Evolutionary conservation across 1,140 invertebrate genomes (phyloP).

Genomic region (Aphaenogaster ashmeadi): DNA sequence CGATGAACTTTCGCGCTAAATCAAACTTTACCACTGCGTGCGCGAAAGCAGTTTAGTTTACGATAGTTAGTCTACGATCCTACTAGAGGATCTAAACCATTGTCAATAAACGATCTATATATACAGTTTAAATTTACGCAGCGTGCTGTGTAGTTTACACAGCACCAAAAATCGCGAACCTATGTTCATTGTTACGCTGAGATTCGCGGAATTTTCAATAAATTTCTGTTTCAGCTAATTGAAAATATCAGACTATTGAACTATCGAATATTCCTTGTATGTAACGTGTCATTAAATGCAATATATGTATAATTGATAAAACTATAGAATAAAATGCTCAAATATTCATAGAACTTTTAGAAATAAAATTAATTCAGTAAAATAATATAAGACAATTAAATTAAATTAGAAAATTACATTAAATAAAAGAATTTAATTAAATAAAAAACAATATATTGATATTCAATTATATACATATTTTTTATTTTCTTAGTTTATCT

Average conservation of each 20-base stretch:
- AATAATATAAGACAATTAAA: neutral
- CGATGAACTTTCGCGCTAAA: neutral
- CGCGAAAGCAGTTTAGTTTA: constrained; percentile 21
- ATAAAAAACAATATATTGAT: neutral
- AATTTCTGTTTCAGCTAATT: constrained; percentile 23
- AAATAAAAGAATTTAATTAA: neutral
- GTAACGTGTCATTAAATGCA: neutral
- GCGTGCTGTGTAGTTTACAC: neutral
- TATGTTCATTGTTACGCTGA: neutral
- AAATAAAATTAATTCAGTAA: neutral
- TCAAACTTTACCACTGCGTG: neutral
- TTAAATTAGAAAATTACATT: too few species aligned
- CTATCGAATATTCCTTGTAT: neutral
- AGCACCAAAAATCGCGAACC: neutral
- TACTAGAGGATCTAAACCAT: neutral
- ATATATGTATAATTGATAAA: neutral
- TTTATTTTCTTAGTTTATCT: neutral
- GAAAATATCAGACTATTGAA: constrained; percentile 13
- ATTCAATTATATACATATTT: neutral
- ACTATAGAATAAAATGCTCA: neutral
- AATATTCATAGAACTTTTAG: neutral
- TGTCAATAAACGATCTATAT: neutral
- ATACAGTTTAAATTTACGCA: neutral
- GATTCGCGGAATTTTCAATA: neutral
- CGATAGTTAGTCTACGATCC: neutral